These are phyloP conservation scores for Metaphire vulgaris DNA, from an alignment of 1,140 invertebrate genomes.

Conservation along the genomic window DNA sequence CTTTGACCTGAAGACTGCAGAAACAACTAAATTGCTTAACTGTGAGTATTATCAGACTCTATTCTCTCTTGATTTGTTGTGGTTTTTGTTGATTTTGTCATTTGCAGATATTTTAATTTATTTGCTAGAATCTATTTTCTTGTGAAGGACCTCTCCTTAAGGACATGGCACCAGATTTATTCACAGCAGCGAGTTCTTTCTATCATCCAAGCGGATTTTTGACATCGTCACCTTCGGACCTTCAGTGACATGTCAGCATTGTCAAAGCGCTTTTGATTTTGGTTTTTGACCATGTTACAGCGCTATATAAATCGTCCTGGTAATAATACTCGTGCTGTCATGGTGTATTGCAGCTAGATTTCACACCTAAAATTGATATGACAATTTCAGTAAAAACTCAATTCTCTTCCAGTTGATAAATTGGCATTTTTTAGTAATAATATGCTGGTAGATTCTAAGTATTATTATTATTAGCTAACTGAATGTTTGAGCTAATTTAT, in stretches of 20 bases:
- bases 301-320: too few relatives aligned
- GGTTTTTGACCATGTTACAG: too few relatives aligned
- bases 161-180: too few relatives aligned
- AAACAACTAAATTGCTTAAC: not conserved
- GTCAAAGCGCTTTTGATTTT: too few relatives aligned
- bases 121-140: not conserved
- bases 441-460: too few relatives aligned
- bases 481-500: not conserved
- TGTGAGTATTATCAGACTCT: not conserved
- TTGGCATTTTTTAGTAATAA: not conserved
- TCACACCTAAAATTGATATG: not conserved
- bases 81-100: not conserved
- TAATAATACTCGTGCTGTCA: not conserved
- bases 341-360: not conserved
- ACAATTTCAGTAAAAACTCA: not conserved
- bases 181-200: too few relatives aligned
- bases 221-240: not conserved
- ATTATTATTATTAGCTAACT: too few relatives aligned
- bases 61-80: not conserved
- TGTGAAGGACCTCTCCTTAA: too few relatives aligned
- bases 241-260: too few relatives aligned
- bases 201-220: not conserved
- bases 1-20: not conserved
- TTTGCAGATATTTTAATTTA: not conserved
- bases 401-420: not conserved